Evolutionary conservation across 2,797 vertebrate genomes (phyloP), one percentile per base, ranked within the genome.

Genomic region (Gallinago solitaria): DNA sequence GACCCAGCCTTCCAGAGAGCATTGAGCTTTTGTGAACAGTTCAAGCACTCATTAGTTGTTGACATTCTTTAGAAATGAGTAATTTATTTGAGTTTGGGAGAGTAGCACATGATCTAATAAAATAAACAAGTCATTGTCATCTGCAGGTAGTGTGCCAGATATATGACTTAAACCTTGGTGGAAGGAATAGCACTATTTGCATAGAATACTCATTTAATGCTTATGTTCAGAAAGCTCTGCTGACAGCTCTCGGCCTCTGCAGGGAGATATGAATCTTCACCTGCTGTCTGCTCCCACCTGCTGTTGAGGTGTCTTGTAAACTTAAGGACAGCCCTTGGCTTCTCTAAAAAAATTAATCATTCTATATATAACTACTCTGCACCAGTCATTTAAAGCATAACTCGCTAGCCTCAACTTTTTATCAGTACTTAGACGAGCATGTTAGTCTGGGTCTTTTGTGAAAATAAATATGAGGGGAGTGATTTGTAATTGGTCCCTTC

Each of bases 41-140:
- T 90, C 60, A 70, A 89, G 76, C 64, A 56, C 39, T 90, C 86
- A 67, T 94, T 89, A 90, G 92, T 60, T 93, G 78, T 89, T 93
- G 95, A 93, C 83, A 93, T 96, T 91, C 81, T 90, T 94, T 84
- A 87, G 89, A 94, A 96, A 96, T 91, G 81, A 97, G 93, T 77
- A 95, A 85, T 84, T 90, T 87, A 90, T 90, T 93, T 90, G 78
- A 96, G 33, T 91, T 93, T 94, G 75, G 75, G 64, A 89, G 83
- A 91, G 90, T 24, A 95, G 64, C 89, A 91, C 48, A 96, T 94
- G 93, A 96, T 80, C 90, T 96, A 92, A 95, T 94, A 96, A 94
- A 96, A 92, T 80, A 97, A 97, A 96, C 82, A 90, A 95, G 92
- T 71, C 51, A 94, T 94, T 95, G 93, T 97, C 95, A 90, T 95